Percentiles rank a stretch among this genome's conserved stretches.
phyloP scores from a whole-genome alignment of 2,888 invertebrate genomes.

The Trissolcus japonicus region DNA sequence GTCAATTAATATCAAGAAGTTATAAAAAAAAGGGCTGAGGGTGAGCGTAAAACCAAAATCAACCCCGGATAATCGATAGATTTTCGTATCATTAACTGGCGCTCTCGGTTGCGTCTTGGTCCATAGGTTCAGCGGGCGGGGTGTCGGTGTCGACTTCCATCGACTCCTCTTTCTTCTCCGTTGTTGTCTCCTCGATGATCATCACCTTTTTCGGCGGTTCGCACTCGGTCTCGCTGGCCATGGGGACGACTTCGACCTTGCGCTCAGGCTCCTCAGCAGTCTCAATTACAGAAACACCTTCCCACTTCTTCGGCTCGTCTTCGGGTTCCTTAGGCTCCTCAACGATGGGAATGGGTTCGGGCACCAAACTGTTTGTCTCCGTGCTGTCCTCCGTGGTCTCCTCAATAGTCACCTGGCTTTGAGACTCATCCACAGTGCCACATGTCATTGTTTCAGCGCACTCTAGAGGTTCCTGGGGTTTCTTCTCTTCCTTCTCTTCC shows the following conservation, averaged over 20 bases:
- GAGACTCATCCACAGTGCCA: constrained; percentile 5
- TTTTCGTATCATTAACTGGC: constrained; percentile 67
- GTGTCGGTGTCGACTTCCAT: constrained; percentile 73
- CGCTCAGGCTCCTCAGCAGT: not conserved
- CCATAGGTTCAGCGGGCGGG: constrained; percentile 71
- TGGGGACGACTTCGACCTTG: constrained; percentile 16
- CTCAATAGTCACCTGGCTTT: constrained; percentile 62
- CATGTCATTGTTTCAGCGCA: constrained; percentile 31
- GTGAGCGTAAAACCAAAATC: constrained; percentile 2
- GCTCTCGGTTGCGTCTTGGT: constrained; percentile 68
- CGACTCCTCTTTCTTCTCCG: constrained; percentile 59
- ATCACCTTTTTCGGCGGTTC: constrained; percentile 43
- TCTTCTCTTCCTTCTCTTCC: constrained; percentile 15
- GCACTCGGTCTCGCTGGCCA: constrained; percentile 14
- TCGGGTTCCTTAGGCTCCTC: constrained; percentile 67
- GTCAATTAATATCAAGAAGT: constrained; percentile 33
- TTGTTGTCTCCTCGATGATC: constrained; percentile 24
- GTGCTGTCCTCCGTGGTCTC: constrained; percentile 67
- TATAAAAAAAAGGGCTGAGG: constrained; percentile 9
- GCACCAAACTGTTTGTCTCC: constrained; percentile 64
- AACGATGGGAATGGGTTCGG: constrained; percentile 69
- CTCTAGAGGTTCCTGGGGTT: constrained; percentile 17
- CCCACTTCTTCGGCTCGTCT: constrained; percentile 26
- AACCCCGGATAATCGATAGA: constrained; percentile 1
- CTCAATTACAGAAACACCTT: constrained; percentile 12